phyloP scores from a whole-genome alignment of 1,140 invertebrate species.

The Drosophila hydei region DNA sequence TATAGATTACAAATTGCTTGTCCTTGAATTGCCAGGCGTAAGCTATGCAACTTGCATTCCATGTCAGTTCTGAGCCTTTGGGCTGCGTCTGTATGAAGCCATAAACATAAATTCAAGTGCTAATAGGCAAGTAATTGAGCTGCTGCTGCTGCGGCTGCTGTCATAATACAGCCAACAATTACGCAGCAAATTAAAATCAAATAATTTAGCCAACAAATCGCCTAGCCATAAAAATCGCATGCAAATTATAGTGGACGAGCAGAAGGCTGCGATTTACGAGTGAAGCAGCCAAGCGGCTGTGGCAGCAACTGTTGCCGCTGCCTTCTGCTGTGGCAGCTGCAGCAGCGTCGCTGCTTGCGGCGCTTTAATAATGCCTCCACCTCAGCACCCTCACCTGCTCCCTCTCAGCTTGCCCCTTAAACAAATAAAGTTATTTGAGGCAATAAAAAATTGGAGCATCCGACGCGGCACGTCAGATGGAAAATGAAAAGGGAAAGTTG shows the following conservation, averaged over 20 bases:
- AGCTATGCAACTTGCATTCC: conserved; percentile 10
- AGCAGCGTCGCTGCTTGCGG: conserved; percentile 19
- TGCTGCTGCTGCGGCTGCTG: conserved; percentile 34
- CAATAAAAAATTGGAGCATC: conserved; percentile 68
- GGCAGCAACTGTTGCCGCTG: background rate
- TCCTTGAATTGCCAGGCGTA: background rate
- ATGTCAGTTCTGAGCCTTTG: conserved; percentile 39
- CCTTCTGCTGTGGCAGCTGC: conserved; percentile 5
- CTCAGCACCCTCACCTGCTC: no score
- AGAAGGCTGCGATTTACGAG: conserved; percentile 65
- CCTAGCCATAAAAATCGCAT: conserved; percentile 79
- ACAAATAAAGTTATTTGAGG: conserved; percentile 80
- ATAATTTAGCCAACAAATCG: conserved; percentile 79
- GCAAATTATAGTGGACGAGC: conserved; percentile 71
- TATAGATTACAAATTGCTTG: no score
- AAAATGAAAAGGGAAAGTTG: conserved; percentile 66
- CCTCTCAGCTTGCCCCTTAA: conserved; percentile 45
- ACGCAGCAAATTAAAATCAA: conserved; percentile 83
- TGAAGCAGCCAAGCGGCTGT: conserved; percentile 29
- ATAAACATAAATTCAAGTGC: conserved; percentile 66
- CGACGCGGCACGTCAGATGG: conserved; percentile 46
- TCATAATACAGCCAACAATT: conserved; percentile 62
- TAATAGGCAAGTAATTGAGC: conserved; percentile 56
- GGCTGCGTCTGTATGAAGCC: conserved; percentile 53
- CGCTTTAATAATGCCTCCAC: conserved; percentile 31